These are phyloP conservation scores for Lagodon rhomboides DNA, from an alignment of 2,797 vertebrate genomes.

Conservation along the genomic window DNA sequence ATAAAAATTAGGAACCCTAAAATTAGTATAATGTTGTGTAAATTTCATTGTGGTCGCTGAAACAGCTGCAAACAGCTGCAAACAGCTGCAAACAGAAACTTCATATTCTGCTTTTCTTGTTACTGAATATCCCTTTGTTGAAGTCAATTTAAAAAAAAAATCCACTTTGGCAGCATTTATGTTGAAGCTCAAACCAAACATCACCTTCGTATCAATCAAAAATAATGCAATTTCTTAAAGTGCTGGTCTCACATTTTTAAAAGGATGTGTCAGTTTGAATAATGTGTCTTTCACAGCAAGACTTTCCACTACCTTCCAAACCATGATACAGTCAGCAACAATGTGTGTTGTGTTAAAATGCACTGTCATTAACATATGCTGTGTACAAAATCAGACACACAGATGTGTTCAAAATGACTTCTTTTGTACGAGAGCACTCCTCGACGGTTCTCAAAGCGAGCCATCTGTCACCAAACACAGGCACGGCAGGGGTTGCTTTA, in stretches of 20 bases:
- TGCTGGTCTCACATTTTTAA: neutral
- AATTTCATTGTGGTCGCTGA: too few relatives aligned
- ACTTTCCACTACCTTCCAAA: constrained; percentile 2
- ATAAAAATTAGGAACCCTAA: too few relatives aligned
- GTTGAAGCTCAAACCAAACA: neutral
- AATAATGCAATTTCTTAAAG: neutral
- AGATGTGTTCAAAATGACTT: constrained; percentile 45
- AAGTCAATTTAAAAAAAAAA: neutral
- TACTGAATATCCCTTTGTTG: neutral
- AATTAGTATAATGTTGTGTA: too few relatives aligned
- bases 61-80: neutral
- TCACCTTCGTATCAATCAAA: constrained; percentile 4
- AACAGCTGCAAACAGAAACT: constrained; percentile 1
- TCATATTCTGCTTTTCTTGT: neutral
- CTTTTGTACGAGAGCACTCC: constrained; percentile 44
- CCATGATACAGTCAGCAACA: constrained; percentile 1
- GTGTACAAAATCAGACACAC: constrained; percentile 39
- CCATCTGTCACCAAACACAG: constrained; percentile 70
- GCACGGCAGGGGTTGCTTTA: constrained; percentile 57
- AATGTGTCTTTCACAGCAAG: neutral
- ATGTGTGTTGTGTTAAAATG: constrained; percentile 35
- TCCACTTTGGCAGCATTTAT: neutral
- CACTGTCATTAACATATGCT: constrained; percentile 19
- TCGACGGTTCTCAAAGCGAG: constrained; percentile 44
- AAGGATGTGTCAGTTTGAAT: neutral